Evolutionary conservation across 2,888 invertebrate species (phyloP).

Genomic region (Caenorhabditis sp.): DNA sequence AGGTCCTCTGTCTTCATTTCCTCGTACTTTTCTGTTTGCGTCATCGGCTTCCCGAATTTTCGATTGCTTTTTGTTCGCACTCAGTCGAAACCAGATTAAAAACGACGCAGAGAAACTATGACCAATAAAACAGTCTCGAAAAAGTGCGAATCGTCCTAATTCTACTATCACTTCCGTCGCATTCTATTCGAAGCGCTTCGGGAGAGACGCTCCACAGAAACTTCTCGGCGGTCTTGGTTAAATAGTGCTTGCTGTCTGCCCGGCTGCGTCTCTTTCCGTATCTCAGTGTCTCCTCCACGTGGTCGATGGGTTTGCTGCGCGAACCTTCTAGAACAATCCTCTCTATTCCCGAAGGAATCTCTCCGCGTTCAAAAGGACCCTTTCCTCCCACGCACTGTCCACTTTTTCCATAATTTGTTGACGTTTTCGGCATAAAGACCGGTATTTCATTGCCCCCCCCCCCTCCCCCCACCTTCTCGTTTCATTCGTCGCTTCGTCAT

Average conservation of each 20-base stretch:
- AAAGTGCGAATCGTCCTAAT: background rate
- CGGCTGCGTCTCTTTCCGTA: constrained; percentile 21
- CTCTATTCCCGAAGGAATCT: constrained; percentile 19
- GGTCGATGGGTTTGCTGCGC: constrained; percentile 51
- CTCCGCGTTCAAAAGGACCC: constrained; percentile 5
- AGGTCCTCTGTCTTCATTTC: too few species aligned
- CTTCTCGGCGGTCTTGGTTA: constrained; percentile 14
- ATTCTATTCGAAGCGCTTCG: constrained; percentile 12
- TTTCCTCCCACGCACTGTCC: background rate
- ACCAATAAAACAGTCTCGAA: constrained; percentile 8
- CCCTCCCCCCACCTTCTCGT: too few species aligned
- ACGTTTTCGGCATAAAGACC: constrained; percentile 9
- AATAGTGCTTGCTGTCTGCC: constrained; percentile 26
- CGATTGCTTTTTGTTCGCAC: background rate
- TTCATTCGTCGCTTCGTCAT: constrained; percentile 3
- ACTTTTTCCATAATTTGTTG: constrained; percentile 7
- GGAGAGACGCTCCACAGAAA: constrained; percentile 10
- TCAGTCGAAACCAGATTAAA: too few species aligned
- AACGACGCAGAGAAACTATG: background rate
- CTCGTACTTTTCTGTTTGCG: too few species aligned
- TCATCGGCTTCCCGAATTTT: background rate
- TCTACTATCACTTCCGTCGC: constrained; percentile 10
- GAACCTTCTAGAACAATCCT: constrained; percentile 53
- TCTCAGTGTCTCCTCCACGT: constrained; percentile 26
- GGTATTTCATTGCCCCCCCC: constrained; percentile 23